phyloP scores from a whole-genome alignment of 2,888 invertebrate genomes.

The Apomyelois bistriatella region DNA sequence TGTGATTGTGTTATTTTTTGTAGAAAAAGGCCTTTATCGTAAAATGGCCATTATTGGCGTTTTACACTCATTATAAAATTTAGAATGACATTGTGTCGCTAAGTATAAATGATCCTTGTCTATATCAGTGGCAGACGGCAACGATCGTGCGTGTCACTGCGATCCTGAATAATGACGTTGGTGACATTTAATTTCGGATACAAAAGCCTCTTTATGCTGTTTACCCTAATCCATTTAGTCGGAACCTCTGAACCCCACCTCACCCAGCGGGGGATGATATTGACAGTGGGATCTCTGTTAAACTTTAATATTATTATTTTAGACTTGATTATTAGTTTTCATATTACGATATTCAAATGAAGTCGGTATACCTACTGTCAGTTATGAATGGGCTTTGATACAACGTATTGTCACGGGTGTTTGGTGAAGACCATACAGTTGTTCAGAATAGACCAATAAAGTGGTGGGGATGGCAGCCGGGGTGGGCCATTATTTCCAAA shows the following conservation, averaged over 20 bases:
- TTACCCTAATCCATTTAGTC: constrained; percentile 70
- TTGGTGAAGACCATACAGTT: too few relatives aligned
- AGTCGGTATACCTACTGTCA: too few relatives aligned
- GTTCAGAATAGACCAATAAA: too few relatives aligned
- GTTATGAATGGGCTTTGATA: too few relatives aligned
- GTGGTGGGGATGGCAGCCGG: too few relatives aligned
- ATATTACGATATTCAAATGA: background rate
- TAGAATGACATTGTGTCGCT: constrained; percentile 24
- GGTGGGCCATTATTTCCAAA: too few relatives aligned
- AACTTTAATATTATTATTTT: constrained; percentile 50
- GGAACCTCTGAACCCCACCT: constrained; percentile 24
- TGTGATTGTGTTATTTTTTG: too few relatives aligned
- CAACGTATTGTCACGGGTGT: too few relatives aligned
- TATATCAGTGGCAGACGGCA: constrained; percentile 43
- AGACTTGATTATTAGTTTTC: constrained; percentile 29
- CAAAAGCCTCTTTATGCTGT: constrained; percentile 76
- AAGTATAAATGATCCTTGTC: constrained; percentile 31
- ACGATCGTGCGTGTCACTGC: constrained; percentile 63
- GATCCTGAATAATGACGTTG: constrained; percentile 72
- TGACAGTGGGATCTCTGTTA: constrained; percentile 33
- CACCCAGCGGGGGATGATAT: constrained; percentile 40
- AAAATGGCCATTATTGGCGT: too few relatives aligned
- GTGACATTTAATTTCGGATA: constrained; percentile 77
- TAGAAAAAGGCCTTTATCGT: too few relatives aligned
- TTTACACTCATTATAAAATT: constrained; percentile 14